Base-by-base conservation (phyloP, 2,888 invertebrate genomes). In the Aphidoletes aphidimyza region DNA sequence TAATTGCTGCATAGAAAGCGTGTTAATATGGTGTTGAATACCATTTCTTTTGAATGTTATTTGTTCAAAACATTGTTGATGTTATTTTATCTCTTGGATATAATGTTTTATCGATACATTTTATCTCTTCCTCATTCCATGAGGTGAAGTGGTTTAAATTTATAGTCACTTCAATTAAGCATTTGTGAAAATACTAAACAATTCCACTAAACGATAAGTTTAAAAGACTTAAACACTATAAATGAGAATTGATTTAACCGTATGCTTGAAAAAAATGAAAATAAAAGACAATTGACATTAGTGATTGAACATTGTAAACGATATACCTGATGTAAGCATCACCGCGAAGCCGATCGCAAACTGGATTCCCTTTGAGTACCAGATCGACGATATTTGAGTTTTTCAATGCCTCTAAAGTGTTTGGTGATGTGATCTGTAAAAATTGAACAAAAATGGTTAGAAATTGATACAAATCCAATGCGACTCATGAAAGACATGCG, bases 281-380 rank as follows among this genome's bases (percentile, higher is more conserved):
- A n/a, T 69, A 69, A 69, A 69, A 69, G 26, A 69, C 14, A 69
- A 11, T 14, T 69, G 30, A 14, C 69, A 69, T 69, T 69, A 69
- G 69, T 14, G 14, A n/a, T 81, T n/a, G 11, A 2, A 81, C n/a
- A n/a, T 37, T 81, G 39, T 39, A n/a, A 84, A 86, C 86, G 86
- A 90, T 89, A 93, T 96, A 97, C 96, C 96, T 96, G 91, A 96
- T 92, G 88, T 96, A 97, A 45, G 93, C 90, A 85, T 94, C 93
- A 87, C 95, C 94, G 89, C 92, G 93, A 91, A 93, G 96, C 90
- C 93, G 94, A 88, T 93, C 93, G 90, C 95, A 94, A 85, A 97
- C 88, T 0, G 95, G 95, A 90, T 97, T 97, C 87, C 95, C 95
- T 89, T 94, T 94, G 86, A 98, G 90, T 84, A 93, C 92, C 84